A percentile compares a stretch with the other conserved stretches of the same genome.
phyloP scores from a whole-genome alignment of 2,113 vertebrate species.

The Amazona guildingii region DNA sequence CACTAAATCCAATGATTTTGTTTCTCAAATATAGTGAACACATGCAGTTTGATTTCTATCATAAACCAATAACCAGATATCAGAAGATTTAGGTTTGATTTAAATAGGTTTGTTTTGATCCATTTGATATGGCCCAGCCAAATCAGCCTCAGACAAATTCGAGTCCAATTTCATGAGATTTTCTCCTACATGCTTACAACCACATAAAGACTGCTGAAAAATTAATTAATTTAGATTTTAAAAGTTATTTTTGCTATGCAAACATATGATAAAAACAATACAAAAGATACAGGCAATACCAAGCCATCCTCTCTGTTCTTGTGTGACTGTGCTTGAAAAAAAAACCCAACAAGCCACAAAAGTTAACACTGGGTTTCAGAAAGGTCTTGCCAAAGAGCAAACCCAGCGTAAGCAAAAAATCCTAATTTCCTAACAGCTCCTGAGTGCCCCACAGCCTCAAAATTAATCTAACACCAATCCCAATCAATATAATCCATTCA shows the following conservation, averaged over 20 bases:
- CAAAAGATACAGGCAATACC: background rate
- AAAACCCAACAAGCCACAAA: background rate
- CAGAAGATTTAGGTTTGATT: background rate
- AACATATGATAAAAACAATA: background rate
- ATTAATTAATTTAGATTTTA: background rate
- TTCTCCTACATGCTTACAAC: background rate
- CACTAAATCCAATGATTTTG: background rate
- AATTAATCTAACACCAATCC: background rate
- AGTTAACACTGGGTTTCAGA: background rate
- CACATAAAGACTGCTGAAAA: background rate
- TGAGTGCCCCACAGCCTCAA: background rate
- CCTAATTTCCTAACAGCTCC: background rate
- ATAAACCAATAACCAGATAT: background rate
- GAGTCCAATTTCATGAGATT: background rate
- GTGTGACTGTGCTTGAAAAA: background rate
- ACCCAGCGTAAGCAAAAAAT: background rate
- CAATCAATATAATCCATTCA: background rate
- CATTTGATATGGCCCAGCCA: background rate
- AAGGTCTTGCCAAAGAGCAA: background rate
- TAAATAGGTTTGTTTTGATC: background rate
- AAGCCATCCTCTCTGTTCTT: background rate
- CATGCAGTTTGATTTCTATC: background rate
- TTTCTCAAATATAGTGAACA: background rate
- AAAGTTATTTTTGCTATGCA: background rate
- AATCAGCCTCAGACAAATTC: background rate